These are phyloP conservation scores for Teleopsis dalmanni DNA, from an alignment of 1,140 invertebrate species.

Conservation along the genomic window DNA sequence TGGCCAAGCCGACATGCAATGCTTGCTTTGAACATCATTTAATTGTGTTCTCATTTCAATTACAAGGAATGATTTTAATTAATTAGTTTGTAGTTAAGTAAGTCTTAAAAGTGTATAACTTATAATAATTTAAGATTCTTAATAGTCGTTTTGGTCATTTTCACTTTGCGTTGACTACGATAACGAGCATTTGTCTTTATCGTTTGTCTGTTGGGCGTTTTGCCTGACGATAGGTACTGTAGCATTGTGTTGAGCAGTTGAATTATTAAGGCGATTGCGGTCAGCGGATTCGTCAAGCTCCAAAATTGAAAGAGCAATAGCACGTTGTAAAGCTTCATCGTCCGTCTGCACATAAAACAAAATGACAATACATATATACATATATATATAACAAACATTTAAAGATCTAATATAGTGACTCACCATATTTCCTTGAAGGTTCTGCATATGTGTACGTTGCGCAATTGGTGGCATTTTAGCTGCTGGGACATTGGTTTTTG, in stretches of 20 bases:
- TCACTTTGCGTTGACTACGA: no score
- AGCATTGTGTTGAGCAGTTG: constrained; percentile 17
- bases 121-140: no score
- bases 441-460: constrained; percentile 37
- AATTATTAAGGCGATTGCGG: constrained; percentile 21
- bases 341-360: constrained; percentile 50
- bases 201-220: constrained; percentile 37
- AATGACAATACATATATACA: background rate
- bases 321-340: constrained; percentile 79
- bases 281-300: constrained; percentile 45
- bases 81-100: no score
- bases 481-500: constrained; percentile 18
- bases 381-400: background rate
- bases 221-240: constrained; percentile 29
- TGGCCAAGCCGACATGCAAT: no score
- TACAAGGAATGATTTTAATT: no score
- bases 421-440: constrained; percentile 58
- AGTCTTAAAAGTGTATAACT: no score
- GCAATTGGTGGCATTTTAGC: constrained; percentile 10
- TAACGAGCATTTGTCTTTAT: constrained; percentile 47
- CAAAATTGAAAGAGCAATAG: constrained; percentile 70
- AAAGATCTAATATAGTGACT: constrained; percentile 15
- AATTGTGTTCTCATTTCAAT: no score
- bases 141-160: no score
- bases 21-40: no score